Evolutionary conservation across 2,888 invertebrate species (phyloP).

Genomic region (Achlya flavicornis): DNA sequence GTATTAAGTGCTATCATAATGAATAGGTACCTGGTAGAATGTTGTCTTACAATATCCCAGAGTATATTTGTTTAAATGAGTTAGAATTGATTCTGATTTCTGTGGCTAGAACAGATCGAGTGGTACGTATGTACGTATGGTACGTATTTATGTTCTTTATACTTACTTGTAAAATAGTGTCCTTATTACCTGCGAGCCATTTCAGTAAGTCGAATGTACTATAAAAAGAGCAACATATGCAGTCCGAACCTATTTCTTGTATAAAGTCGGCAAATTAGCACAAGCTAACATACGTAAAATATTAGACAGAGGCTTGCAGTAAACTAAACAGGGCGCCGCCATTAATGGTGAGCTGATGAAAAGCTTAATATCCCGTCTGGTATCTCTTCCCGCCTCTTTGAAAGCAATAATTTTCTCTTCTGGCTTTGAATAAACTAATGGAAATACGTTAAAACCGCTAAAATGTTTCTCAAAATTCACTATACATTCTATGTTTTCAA

Average conservation of each 20-base stretch:
- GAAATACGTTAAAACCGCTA: conserved; percentile 33
- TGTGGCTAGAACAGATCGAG: no score
- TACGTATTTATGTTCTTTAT: no score
- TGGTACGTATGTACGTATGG: no score
- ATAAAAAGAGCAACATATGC: neutral
- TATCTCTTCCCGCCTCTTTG: conserved; percentile 58
- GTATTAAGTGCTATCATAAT: no score
- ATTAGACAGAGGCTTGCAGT: conserved; percentile 32
- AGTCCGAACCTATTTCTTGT: conserved; percentile 27
- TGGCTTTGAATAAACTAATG: conserved; percentile 60
- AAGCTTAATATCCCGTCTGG: conserved; percentile 67
- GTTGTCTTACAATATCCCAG: no score
- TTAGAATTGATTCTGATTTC: no score
- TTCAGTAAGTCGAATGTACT: neutral
- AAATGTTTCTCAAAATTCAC: conserved; percentile 33
- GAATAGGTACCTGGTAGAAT: no score
- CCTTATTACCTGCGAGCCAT: no score
- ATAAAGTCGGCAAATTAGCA: conserved; percentile 42
- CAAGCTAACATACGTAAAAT: conserved; percentile 29
- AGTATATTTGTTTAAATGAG: no score
- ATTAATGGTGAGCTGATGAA: conserved; percentile 62
- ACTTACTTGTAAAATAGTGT: no score
- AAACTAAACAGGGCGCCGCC: conserved; percentile 35
- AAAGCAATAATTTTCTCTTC: conserved; percentile 68
- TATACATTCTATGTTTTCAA: conserved; percentile 23